These are phyloP conservation scores for Mesoligia furuncula DNA, from an alignment of 2,888 invertebrate genomes.

Conservation along the genomic window DNA sequence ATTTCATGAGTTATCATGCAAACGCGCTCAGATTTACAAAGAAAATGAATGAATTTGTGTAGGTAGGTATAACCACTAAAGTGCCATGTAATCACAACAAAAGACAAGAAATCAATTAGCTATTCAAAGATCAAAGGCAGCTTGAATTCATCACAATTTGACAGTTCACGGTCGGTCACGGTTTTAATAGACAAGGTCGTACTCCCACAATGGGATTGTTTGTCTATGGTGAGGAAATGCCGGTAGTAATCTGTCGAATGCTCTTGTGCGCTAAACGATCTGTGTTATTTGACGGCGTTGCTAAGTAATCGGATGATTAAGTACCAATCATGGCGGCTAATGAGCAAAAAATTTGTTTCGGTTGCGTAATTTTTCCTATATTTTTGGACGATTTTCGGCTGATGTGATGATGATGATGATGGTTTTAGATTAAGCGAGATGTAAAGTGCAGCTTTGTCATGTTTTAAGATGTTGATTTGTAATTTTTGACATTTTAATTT, in stretches of 20 bases:
- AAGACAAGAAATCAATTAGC: slow-evolving; percentile 10
- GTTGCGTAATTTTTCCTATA: neutral
- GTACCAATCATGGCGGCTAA: slow-evolving; percentile 23
- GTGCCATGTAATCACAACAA: slow-evolving; percentile 4
- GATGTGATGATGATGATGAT: neutral
- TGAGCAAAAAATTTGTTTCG: slow-evolving; percentile 31
- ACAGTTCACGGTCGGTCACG: slow-evolving; percentile 59
- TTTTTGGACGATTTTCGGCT: neutral
- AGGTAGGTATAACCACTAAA: neutral
- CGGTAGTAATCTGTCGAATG: slow-evolving; percentile 30
- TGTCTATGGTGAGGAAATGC: slow-evolving; percentile 43
- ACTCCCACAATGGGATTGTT: slow-evolving; percentile 38
- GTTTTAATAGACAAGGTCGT: slow-evolving; percentile 38
- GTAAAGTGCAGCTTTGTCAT: neutral
- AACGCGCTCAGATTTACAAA: neutral
- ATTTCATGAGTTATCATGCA: neutral
- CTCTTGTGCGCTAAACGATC: slow-evolving; percentile 16
- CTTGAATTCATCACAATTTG: slow-evolving; percentile 54
- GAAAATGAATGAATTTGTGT: neutral
- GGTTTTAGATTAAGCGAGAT: neutral
- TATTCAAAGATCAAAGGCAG: slow-evolving; percentile 23
- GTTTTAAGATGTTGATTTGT: neutral
- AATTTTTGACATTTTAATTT: neutral
- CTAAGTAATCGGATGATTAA: slow-evolving; percentile 38
- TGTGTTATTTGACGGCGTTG: slow-evolving; percentile 19